Percentiles rank a stretch among this genome's conserved stretches.
Evolutionary conservation across 2,113 vertebrate genomes (phyloP).

Genomic region (Apteryx mantelli): DNA sequence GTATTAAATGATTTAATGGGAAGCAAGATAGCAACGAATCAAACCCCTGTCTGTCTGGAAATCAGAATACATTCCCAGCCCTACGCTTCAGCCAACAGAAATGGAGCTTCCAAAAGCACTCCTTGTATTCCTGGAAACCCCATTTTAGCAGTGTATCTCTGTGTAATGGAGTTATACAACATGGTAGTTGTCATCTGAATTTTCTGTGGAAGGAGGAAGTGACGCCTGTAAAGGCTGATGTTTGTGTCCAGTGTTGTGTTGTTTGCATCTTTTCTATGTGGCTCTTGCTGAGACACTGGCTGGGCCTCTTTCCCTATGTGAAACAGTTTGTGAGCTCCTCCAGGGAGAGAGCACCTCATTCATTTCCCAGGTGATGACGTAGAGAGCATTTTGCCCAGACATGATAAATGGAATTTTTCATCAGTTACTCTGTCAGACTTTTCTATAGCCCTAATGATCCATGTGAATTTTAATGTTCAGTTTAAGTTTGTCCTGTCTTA

Average conservation of each 20-base stretch:
- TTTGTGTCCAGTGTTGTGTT: background rate
- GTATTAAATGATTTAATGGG: background rate
- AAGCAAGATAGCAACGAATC: background rate
- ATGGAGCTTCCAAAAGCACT: background rate
- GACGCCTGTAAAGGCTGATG: background rate
- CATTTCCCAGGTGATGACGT: background rate
- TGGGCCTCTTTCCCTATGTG: background rate
- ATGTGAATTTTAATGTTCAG: background rate
- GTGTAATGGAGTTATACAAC: background rate
- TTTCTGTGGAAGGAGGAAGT: background rate
- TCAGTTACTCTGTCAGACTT: background rate
- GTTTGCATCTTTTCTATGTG: background rate
- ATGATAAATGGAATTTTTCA: background rate
- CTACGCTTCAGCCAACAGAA: background rate
- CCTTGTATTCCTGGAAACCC: background rate
- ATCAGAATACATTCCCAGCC: background rate
- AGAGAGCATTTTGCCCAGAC: background rate
- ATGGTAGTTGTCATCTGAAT: background rate
- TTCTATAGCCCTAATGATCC: background rate
- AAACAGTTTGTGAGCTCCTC: background rate
- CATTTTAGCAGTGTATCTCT: fast-evolving
- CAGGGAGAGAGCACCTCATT: background rate
- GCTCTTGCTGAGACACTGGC: background rate
- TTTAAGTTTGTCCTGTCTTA: background rate
- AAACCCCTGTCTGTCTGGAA: background rate